Conservation (phyloP, 2,888 invertebrate genomes). For the Odontocolon sp. region DNA sequence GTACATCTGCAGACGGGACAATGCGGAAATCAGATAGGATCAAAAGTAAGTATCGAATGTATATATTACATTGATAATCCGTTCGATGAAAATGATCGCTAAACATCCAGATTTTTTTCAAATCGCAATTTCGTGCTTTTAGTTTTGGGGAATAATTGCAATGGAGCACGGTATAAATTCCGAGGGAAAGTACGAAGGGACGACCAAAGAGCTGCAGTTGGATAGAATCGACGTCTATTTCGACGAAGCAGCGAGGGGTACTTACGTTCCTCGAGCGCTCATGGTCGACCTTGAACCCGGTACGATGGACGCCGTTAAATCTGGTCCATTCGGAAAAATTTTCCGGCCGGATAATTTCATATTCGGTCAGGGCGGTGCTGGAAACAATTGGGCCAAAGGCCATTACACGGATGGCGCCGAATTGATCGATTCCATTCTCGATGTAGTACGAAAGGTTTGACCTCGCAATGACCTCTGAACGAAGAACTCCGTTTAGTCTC, state of each 20-base stretch:
- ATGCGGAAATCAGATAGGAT: slow-evolving; percentile 85
- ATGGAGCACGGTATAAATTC: slow-evolving; percentile 28
- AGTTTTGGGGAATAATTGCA: slow-evolving; percentile 41
- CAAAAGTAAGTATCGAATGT: slow-evolving; percentile 81
- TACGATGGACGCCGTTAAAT: slow-evolving; percentile 42
- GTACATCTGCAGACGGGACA: slow-evolving; percentile 85
- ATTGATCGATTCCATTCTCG: slow-evolving; percentile 16
- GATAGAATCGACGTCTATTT: slow-evolving; percentile 43
- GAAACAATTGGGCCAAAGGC: too few relatives aligned
- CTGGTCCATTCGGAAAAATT: slow-evolving; percentile 26
- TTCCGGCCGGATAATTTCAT: slow-evolving; percentile 43
- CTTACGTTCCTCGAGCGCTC: slow-evolving; percentile 45
- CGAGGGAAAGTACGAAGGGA: slow-evolving; percentile 20
- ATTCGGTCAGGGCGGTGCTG: slow-evolving; percentile 23
- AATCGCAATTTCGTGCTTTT: too few relatives aligned
- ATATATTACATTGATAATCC: too few relatives aligned
- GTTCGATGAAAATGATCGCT: too few relatives aligned
- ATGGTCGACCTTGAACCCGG: slow-evolving; percentile 49
- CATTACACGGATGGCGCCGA: slow-evolving; percentile 34
- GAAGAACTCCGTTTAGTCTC: too few relatives aligned
- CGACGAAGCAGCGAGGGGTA: slow-evolving; percentile 28
- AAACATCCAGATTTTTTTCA: too few relatives aligned
- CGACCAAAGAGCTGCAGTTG: slow-evolving; percentile 18
- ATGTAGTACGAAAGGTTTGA: slow-evolving; percentile 25
- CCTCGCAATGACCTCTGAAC: too few relatives aligned